Evolutionary conservation across 64 coral and sea anemone genomes (phyloP).

Genomic region (Actinia equina): DNA sequence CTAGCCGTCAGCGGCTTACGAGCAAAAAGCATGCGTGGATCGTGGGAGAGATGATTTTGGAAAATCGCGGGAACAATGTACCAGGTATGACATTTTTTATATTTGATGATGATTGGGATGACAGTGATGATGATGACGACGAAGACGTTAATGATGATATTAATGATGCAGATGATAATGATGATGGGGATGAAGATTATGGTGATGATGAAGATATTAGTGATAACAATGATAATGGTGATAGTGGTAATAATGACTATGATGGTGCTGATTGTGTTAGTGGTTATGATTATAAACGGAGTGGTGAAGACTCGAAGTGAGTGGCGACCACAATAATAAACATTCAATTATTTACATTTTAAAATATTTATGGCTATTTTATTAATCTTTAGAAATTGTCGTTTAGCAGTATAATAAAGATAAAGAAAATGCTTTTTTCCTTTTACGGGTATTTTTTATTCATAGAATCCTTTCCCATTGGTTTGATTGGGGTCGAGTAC

Average conservation of each 20-base stretch:
- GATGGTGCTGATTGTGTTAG: too few relatives aligned
- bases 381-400: too few relatives aligned
- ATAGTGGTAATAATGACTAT: too few relatives aligned
- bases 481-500: slow-evolving; percentile 18
- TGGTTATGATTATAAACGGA: too few relatives aligned
- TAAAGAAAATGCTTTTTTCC: background rate
- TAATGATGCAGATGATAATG: background rate
- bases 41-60: slow-evolving; percentile 9
- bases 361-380: background rate
- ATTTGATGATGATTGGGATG: background rate
- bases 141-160: background rate
- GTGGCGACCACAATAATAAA: too few relatives aligned
- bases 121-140: too few relatives aligned
- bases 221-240: too few relatives aligned
- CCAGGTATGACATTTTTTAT: background rate
- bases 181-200: too few relatives aligned
- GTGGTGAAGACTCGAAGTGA: too few relatives aligned
- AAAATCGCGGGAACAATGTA: background rate
- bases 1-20: background rate
- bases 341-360: background rate
- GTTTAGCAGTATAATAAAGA: too few relatives aligned
- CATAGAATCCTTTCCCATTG: slow-evolving; percentile 1
- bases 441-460: too few relatives aligned
- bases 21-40: slow-evolving; percentile 26
- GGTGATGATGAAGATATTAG: too few relatives aligned